Evolutionary conservation across 2,113 vertebrate species (phyloP).

Genomic region (Cichladusa arquata): DNA sequence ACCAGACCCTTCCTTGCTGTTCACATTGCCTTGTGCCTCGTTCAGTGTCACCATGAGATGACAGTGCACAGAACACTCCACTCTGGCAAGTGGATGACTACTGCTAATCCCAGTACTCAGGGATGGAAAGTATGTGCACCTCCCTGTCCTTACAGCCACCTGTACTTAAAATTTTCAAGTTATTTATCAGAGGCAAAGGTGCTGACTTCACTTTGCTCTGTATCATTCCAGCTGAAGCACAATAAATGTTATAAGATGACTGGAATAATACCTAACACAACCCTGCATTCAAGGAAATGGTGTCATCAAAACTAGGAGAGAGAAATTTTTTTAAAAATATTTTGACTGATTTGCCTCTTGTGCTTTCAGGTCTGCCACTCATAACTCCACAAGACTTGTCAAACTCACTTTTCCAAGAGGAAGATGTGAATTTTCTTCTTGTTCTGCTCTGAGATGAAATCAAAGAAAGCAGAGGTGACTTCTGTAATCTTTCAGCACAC

Average conservation of each 20-base stretch:
- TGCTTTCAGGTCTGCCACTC: conserved; percentile 17
- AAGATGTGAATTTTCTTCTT: background rate
- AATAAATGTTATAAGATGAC: background rate
- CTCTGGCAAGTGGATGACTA: background rate
- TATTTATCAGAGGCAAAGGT: background rate
- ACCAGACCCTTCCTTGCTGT: background rate
- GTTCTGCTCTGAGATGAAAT: background rate
- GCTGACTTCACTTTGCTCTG: background rate
- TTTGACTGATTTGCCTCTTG: conserved; percentile 18
- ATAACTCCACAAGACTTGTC: background rate
- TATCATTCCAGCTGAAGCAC: background rate
- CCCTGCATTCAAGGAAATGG: background rate
- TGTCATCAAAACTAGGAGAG: background rate
- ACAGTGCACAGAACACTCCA: background rate
- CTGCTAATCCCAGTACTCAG: background rate
- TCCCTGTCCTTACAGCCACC: background rate
- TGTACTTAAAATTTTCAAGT: background rate
- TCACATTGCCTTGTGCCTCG: background rate
- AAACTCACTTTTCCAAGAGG: background rate
- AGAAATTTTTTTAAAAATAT: background rate
- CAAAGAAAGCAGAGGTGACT: background rate
- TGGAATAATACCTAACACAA: background rate
- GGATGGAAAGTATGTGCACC: background rate
- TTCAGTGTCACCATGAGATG: background rate
- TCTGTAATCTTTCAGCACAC: background rate